Evolutionary conservation across 2,113 vertebrate species (phyloP).

Genomic region (Panthera tigris): DNA sequence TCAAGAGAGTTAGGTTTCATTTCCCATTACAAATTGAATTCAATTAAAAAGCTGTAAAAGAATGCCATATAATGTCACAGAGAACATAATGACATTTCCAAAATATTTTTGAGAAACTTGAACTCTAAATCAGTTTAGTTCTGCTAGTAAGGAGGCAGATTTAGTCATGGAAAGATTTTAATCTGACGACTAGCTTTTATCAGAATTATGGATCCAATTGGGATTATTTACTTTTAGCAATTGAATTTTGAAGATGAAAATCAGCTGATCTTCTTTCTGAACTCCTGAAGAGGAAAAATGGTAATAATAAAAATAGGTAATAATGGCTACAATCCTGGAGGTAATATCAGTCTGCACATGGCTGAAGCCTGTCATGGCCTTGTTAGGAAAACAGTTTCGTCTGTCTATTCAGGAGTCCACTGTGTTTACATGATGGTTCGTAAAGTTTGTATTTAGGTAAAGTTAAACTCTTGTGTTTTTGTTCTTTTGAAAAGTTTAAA

Average conservation of each 20-base stretch:
- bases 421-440: background rate
- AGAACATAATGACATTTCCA: constrained; percentile 72
- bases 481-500: background rate
- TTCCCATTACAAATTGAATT: constrained; percentile 69
- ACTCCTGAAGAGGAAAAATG: background rate
- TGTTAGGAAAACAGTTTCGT: background rate
- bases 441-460: background rate
- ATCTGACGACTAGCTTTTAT: background rate
- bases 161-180: constrained; percentile 60
- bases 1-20: constrained; percentile 62
- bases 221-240: constrained; percentile 29
- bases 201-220: background rate
- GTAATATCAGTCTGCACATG: background rate
- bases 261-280: background rate
- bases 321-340: accelerated
- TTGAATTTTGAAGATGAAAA: constrained; percentile 33
- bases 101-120: constrained; percentile 73
- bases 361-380: background rate
- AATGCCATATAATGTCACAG: constrained; percentile 65
- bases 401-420: background rate
- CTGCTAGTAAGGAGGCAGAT: constrained; percentile 38
- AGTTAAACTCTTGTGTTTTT: background rate
- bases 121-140: constrained; percentile 63
- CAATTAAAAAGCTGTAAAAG: constrained; percentile 66
- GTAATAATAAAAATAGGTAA: background rate